phyloP scores from a whole-genome alignment of 2,888 invertebrate genomes.

The Drosophila putrida region DNA sequence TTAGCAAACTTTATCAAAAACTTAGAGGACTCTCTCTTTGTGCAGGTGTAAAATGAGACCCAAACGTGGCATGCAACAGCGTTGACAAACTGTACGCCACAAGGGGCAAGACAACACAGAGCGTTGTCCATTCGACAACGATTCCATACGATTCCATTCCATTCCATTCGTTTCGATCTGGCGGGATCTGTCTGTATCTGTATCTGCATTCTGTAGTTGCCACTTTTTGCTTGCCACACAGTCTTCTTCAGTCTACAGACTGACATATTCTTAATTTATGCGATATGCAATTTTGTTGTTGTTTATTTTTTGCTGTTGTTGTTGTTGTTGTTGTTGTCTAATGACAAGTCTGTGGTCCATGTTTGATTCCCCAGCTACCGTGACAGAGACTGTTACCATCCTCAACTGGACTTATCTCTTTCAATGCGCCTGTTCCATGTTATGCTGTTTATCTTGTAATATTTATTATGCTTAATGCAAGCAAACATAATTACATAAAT shows the following conservation, averaged over 20 bases:
- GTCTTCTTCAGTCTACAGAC: conserved; percentile 42
- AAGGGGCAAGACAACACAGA: conserved; percentile 22
- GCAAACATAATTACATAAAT: conserved; percentile 70
- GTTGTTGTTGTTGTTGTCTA: conserved; percentile 61
- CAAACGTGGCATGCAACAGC: conserved; percentile 52
- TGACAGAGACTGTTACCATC: background rate
- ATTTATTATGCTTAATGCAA: conserved; percentile 61
- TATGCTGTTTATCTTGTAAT: conserved; percentile 63
- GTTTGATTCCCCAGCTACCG: conserved; percentile 38
- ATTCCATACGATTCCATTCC: conserved; percentile 11
- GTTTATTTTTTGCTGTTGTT: conserved; percentile 40
- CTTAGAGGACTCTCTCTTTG: background rate
- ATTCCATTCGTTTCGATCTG: background rate
- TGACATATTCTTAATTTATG: conserved; percentile 73
- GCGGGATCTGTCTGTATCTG: conserved; percentile 30
- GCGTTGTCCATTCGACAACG: conserved; percentile 39
- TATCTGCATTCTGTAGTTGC: conserved; percentile 67
- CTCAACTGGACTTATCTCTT: conserved; percentile 21
- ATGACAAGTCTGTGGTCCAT: conserved; percentile 53
- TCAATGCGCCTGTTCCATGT: conserved; percentile 9
- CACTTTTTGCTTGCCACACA: conserved; percentile 50
- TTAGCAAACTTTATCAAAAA: background rate
- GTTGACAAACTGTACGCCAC: conserved; percentile 57
- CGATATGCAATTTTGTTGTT: conserved; percentile 74
- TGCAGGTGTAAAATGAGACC: conserved; percentile 12